Conservation (phyloP, 1,140 invertebrate species). For the Pantala flavescens region DNA sequence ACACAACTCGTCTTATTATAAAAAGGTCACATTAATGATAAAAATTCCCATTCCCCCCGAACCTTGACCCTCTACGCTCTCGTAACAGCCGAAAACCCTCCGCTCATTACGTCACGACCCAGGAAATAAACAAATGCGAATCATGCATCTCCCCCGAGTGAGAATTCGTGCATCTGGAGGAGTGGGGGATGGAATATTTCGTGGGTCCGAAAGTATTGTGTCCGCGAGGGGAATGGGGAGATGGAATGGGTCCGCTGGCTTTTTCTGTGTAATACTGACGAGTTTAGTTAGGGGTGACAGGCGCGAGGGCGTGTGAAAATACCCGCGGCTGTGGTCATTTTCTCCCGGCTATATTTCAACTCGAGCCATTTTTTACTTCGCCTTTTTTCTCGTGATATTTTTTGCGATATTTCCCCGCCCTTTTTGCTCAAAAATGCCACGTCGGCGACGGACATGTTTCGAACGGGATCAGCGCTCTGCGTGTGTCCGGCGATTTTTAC, state of each 20-base stretch:
- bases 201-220: neutral
- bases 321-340: neutral
- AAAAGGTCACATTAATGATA: too few relatives aligned
- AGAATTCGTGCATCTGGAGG: neutral
- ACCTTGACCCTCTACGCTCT: neutral
- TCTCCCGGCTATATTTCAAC: neutral
- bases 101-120: neutral
- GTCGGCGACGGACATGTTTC: neutral
- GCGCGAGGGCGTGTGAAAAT: constrained; percentile 6
- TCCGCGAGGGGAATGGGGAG: neutral
- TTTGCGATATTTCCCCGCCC: neutral
- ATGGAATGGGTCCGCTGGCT: neutral
- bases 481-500: neutral
- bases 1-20: too few relatives aligned
- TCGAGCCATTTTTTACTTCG: neutral
- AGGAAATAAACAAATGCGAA: neutral
- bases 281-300: constrained; percentile 8
- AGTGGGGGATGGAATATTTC: neutral
- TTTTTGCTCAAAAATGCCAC: constrained; percentile 2
- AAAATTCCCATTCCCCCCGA: neutral
- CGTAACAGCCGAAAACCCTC: neutral
- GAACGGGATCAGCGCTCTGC: neutral
- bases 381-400: neutral
- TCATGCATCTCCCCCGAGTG: neutral
- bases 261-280: constrained; percentile 5